A percentile compares a stretch with the other conserved stretches of the same genome.
phyloP scores from a whole-genome alignment of 2,797 vertebrate species.

The Megaceryle alcyon region DNA sequence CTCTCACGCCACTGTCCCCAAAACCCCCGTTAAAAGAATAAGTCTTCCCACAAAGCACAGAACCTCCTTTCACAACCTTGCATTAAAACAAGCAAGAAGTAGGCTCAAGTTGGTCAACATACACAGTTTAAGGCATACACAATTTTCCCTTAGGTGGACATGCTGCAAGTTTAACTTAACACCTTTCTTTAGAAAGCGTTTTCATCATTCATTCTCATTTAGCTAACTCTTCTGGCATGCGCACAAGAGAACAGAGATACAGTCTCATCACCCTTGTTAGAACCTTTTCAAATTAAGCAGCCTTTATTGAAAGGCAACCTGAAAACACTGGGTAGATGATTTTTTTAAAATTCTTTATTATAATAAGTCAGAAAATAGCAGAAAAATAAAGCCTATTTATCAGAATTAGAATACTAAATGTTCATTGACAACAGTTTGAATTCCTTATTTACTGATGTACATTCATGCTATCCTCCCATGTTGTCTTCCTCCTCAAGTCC shows the following conservation, averaged over 20 bases:
- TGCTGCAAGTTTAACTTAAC: background rate
- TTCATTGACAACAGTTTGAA: background rate
- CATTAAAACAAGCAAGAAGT: background rate
- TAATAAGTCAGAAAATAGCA: background rate
- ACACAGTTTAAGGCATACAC: background rate
- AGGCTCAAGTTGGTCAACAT: background rate
- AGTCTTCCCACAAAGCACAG: background rate
- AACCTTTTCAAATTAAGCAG: background rate
- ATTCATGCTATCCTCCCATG: background rate
- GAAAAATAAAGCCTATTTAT: background rate
- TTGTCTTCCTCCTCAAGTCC: background rate
- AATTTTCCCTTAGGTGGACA: background rate
- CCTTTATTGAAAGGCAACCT: background rate
- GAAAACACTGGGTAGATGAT: background rate
- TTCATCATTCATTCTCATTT: background rate
- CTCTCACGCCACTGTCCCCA: background rate
- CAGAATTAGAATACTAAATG: background rate
- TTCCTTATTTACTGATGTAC: background rate
- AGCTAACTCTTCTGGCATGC: background rate
- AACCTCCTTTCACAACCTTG: background rate
- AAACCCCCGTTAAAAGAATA: background rate
- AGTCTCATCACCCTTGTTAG: background rate
- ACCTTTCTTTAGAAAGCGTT: background rate
- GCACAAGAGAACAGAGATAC: background rate
- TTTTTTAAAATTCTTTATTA: background rate